Percentiles rank a stretch among this genome's conserved stretches.
Conservation (phyloP, 2,888 invertebrate species). For the Cerastoderma edule region DNA sequence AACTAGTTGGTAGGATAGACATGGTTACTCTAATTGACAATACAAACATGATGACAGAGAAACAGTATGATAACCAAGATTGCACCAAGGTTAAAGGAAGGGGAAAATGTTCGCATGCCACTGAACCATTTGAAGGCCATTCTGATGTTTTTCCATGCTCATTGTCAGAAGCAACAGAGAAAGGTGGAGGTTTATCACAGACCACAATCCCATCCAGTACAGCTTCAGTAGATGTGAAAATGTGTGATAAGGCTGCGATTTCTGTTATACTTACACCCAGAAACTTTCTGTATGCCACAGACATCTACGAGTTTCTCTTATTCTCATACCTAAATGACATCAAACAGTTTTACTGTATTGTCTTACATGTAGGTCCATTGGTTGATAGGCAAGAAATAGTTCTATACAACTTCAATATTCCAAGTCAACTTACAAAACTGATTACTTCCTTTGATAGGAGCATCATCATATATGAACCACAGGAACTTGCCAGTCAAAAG, state of each 20-base stretch:
- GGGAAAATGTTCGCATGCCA: neutral
- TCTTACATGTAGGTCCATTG: slow-evolving; percentile 62
- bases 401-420: slow-evolving; percentile 55
- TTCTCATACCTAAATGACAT: slow-evolving; percentile 34
- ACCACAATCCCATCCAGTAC: no score
- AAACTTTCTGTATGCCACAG: slow-evolving; percentile 48
- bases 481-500: neutral
- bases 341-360: slow-evolving; percentile 48
- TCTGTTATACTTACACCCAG: slow-evolving; percentile 58
- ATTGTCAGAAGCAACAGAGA: neutral
- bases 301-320: slow-evolving; percentile 54
- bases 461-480: neutral
- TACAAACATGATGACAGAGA: neutral
- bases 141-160: neutral
- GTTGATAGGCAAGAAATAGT: slow-evolving; percentile 60
- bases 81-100: neutral
- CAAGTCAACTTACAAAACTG: slow-evolving; percentile 25
- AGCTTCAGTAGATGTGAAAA: slow-evolving; percentile 8
- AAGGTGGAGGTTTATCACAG: no score
- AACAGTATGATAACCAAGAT: neutral
- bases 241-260: slow-evolving; percentile 31
- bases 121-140: neutral
- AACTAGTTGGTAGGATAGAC: slow-evolving; percentile 35
- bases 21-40: slow-evolving; percentile 27
- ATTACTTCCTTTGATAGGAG: slow-evolving; percentile 22